A percentile compares a stretch with the other conserved stretches of the same genome.
Evolutionary conservation across 2,888 invertebrate species (phyloP).

Genomic region (Xestia ashworthii): DNA sequence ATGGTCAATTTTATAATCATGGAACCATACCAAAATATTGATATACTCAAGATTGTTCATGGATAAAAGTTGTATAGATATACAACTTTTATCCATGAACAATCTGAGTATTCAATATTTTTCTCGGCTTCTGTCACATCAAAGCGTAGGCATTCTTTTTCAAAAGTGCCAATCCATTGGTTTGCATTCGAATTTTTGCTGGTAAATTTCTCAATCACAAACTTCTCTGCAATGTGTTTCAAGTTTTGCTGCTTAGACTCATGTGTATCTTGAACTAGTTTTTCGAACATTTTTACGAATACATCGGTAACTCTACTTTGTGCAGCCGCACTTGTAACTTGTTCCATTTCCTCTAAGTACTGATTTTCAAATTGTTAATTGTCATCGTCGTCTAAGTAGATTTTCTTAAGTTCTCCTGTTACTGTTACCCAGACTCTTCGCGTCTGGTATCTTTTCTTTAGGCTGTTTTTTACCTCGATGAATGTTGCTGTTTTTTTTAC

Average conservation of each 20-base stretch:
- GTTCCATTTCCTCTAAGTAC: neutral
- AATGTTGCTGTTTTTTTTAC: neutral
- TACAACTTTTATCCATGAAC: slow-evolving; percentile 5
- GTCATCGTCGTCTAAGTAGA: neutral
- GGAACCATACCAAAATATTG: no score
- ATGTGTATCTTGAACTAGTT: no score
- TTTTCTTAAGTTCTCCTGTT: neutral
- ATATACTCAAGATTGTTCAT: no score
- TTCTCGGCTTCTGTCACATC: neutral
- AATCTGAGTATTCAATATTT: neutral
- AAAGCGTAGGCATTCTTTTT: no score
- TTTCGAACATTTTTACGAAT: no score
- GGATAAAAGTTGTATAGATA: no score
- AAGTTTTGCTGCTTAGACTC: neutral
- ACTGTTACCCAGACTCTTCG: neutral
- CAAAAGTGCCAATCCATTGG: slow-evolving; percentile 3
- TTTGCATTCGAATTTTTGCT: neutral
- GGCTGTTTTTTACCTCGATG: no score
- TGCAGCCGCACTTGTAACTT: neutral
- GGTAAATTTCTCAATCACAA: slow-evolving; percentile 6
- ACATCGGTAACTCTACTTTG: no score
- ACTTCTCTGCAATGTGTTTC: neutral
- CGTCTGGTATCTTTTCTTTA: neutral
- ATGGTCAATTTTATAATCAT: slow-evolving; percentile 2
- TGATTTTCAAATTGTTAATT: neutral